phyloP scores from a whole-genome alignment of 2,113 vertebrate species.

The Ariopsis seemanni region DNA sequence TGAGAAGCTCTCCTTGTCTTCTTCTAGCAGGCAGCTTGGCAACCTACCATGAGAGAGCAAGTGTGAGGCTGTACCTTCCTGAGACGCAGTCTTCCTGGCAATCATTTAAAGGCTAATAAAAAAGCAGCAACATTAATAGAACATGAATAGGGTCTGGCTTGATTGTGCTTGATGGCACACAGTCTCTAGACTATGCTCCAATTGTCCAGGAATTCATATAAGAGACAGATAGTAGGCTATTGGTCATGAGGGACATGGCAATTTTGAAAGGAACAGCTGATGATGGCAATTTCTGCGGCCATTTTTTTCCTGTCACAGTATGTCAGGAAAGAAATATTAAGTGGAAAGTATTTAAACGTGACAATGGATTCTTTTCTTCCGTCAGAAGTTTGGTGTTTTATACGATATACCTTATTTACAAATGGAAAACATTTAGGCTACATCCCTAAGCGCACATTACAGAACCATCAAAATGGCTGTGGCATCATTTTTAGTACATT shows the following conservation, averaged over 20 bases:
- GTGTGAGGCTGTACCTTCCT: conserved; percentile 61
- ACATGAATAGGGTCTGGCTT: conserved; percentile 70
- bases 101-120: conserved; percentile 71
- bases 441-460: background rate
- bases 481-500: background rate
- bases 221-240: conserved; percentile 30
- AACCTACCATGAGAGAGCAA: conserved; percentile 65
- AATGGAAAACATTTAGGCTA: background rate
- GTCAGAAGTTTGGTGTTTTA: background rate
- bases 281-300: conserved; percentile 39
- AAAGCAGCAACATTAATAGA: conserved; percentile 73
- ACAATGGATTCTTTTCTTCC: background rate
- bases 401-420: background rate
- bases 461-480: background rate
- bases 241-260: conserved; percentile 35
- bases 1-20: conserved; percentile 66
- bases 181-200: conserved; percentile 64
- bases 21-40: conserved; percentile 62
- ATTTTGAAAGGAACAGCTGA: conserved; percentile 45
- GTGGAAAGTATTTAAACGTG: conserved; percentile 11
- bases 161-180: conserved; percentile 75
- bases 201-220: conserved; percentile 73
- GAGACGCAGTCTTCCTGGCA: conserved; percentile 58
- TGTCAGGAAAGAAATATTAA: conserved; percentile 29
- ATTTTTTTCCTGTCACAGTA: conserved; percentile 20